phyloP scores from a whole-genome alignment of 2,797 vertebrate species.

The Discoglossus pictus region DNA sequence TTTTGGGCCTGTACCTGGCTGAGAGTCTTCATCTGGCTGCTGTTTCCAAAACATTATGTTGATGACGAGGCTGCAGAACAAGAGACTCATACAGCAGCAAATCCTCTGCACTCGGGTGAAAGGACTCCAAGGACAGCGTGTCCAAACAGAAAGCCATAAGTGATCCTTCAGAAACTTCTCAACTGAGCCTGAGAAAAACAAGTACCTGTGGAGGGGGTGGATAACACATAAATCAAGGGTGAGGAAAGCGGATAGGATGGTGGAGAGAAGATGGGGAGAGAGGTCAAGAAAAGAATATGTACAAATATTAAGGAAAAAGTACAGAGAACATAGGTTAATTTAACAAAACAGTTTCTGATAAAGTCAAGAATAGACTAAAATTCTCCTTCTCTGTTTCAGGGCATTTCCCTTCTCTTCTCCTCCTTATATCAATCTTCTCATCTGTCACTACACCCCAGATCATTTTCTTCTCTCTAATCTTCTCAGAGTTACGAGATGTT shows the following conservation, averaged over 20 bases:
- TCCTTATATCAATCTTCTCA: background rate
- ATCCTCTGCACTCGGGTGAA: slow-evolving; percentile 60
- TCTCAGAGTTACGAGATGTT: no score
- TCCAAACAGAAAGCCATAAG: slow-evolving; percentile 59
- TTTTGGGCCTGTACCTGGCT: background rate
- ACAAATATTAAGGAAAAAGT: no score
- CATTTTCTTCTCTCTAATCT: no score
- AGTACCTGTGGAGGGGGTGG: slow-evolving; percentile 45
- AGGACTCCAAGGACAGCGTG: slow-evolving; percentile 57
- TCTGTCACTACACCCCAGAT: no score
- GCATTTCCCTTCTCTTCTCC: background rate
- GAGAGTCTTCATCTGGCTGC: background rate
- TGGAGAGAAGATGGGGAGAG: no score
- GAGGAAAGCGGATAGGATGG: no score
- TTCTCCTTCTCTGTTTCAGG: no score
- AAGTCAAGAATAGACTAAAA: no score
- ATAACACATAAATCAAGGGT: background rate
- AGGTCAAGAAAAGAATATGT: no score
- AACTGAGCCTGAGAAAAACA: slow-evolving; percentile 55
- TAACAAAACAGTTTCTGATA: no score
- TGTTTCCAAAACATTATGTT: slow-evolving; percentile 63
- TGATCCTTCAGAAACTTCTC: slow-evolving; percentile 60
- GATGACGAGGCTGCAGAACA: slow-evolving; percentile 59
- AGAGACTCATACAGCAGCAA: slow-evolving; percentile 57
- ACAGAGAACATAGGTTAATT: no score